These are phyloP conservation scores for Pionites leucogaster DNA, from an alignment of 2,113 vertebrate species.

Conservation along the genomic window DNA sequence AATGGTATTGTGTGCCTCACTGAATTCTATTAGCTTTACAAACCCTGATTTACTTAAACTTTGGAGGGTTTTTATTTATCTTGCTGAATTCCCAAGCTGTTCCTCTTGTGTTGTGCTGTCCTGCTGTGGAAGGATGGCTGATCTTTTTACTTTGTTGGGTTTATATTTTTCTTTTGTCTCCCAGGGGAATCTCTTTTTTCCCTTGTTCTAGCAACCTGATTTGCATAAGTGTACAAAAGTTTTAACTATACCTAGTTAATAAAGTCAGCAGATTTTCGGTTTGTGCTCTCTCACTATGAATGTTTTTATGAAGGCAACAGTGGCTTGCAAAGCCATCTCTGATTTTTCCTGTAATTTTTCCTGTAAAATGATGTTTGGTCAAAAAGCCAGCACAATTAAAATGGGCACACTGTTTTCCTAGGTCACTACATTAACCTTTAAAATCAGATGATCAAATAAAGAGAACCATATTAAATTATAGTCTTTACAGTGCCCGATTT, in stretches of 20 bases:
- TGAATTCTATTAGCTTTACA: slow-evolving; percentile 23
- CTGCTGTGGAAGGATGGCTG: slow-evolving; percentile 65
- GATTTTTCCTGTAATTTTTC: neutral
- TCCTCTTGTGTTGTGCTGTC: slow-evolving; percentile 64
- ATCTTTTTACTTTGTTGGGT: slow-evolving; percentile 74
- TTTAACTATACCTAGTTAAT: slow-evolving; percentile 70
- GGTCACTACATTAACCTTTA: slow-evolving; percentile 68
- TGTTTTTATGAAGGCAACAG: neutral
- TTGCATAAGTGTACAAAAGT: slow-evolving; percentile 48
- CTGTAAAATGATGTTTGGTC: slow-evolving; percentile 26
- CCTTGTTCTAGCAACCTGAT: slow-evolving; percentile 24
- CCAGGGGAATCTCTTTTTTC: slow-evolving; percentile 44
- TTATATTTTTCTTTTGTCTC: slow-evolving; percentile 58
- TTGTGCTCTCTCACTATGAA: neutral
- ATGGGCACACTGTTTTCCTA: slow-evolving; percentile 10
- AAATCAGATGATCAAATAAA: slow-evolving; percentile 57
- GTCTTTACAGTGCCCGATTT: slow-evolving; percentile 58
- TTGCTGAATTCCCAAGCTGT: slow-evolving; percentile 48
- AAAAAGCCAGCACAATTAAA: neutral
- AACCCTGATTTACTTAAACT: slow-evolving; percentile 72
- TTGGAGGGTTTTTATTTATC: slow-evolving; percentile 72
- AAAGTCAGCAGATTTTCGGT: slow-evolving; percentile 67
- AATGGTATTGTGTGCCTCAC: neutral
- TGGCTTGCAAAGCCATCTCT: neutral
- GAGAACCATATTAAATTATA: slow-evolving; percentile 66